Evolutionary conservation across 1,140 invertebrate species (phyloP), one percentile per base, ranked within the genome.

Genomic region (Trichonephila clavipes): DNA sequence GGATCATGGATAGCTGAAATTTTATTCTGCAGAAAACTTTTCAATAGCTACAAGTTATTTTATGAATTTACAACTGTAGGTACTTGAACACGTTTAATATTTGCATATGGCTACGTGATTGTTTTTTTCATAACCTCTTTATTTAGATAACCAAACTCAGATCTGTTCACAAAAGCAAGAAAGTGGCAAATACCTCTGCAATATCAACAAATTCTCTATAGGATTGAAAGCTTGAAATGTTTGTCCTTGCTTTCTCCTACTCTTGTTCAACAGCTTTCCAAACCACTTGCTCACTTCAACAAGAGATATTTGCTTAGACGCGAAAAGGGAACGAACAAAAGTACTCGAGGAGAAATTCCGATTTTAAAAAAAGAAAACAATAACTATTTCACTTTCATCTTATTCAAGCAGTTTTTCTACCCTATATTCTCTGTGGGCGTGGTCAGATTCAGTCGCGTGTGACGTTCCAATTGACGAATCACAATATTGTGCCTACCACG

Each of bases 381-480:
- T 83, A 58, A 82, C 44, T 28, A 82, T 51, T 82, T 51, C 77
- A 51, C 44, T 51, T 51, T 51, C 51, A 51, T 82, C 77, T 81
- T 34, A 40, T 81, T 81, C 72, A 40, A 34, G 72, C 72, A 28
- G 18, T 24, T 77, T 44, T 58, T 83, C 82, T 59, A n/a, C 82
- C 44, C 82, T 12, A 21, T 24, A 69, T 69, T n/a, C 66, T 69
- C 24, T 10, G 90, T 91, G 61, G 90, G 90, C 72, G 90, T 82
- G 90, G 90, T 51, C 28, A 62, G 24, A 81, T 81, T 61, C 90
- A 83, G 81, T 91, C 77, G 90, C 81, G 90, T 83, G 90, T 91
- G 90, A 91, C 90, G 90, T 90, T 28, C 66, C 88, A 62, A 81
- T 90, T 81, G 88, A 62, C 90, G 90, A 91, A 91, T 91, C 90